Conservation (phyloP, 2,797 vertebrate genomes). For the Liasis olivaceus region DNA sequence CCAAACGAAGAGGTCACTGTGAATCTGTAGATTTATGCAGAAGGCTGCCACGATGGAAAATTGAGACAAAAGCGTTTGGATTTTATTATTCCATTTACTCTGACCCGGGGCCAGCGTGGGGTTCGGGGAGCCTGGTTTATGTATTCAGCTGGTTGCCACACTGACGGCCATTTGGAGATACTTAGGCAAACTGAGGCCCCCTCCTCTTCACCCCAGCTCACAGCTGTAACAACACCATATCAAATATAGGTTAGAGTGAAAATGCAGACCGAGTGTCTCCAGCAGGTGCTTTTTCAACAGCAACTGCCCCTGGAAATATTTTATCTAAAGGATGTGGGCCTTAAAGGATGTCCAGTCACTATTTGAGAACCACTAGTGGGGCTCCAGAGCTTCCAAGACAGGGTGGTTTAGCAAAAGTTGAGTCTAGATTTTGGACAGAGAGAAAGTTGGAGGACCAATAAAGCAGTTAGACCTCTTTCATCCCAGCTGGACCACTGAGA, state of each 20-base stretch:
- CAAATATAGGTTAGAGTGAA: slow-evolving; percentile 94
- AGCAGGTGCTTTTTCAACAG: slow-evolving; percentile 85
- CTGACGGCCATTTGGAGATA: slow-evolving; percentile 98
- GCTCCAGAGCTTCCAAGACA: background rate
- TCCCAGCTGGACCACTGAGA: too few relatives aligned
- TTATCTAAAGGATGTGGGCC: slow-evolving; percentile 50
- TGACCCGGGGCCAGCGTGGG: slow-evolving; percentile 95
- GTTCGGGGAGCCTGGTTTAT: slow-evolving; percentile 99
- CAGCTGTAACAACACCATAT: slow-evolving; percentile 99
- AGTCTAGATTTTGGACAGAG: background rate
- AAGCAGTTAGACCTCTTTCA: background rate
- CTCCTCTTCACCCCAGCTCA: slow-evolving; percentile 75
- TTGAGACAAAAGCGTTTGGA: slow-evolving; percentile 99
- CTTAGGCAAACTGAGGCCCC: slow-evolving; percentile 90
- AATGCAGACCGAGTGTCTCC: slow-evolving; percentile 86
- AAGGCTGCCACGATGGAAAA: slow-evolving; percentile 86
- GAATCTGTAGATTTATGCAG: slow-evolving; percentile 93
- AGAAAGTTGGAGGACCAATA: too few relatives aligned
- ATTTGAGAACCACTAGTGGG: slow-evolving; percentile 8
- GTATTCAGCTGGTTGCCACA: slow-evolving; percentile 99
- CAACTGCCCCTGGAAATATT: slow-evolving; percentile 35
- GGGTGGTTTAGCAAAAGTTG: background rate
- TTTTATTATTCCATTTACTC: slow-evolving; percentile 99
- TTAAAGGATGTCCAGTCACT: slow-evolving; percentile 53
- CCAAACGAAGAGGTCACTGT: slow-evolving; percentile 86